Base-by-base conservation (phyloP, 2,888 invertebrate species). In the Campoletis raptor region DNA sequence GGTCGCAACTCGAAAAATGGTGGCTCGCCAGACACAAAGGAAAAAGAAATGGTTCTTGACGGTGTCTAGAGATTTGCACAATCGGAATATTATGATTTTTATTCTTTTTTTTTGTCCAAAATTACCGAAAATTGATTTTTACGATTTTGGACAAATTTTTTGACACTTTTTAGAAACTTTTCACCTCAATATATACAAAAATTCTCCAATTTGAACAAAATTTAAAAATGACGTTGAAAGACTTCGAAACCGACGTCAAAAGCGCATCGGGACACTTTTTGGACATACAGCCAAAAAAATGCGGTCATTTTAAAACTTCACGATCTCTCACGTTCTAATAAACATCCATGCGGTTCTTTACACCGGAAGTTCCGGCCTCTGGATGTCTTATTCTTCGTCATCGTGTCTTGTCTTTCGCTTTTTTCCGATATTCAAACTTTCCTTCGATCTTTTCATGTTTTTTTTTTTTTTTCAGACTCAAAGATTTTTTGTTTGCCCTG, bases 271-370 rank as follows among this genome's bases (percentile, higher is more conserved):
- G 15, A 45, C 15, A 45, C 45, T 57, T 57, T 21, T 57, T 24
- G 24, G 9, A 12, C 61, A 0, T 57, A 9, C 12, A 24, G 61
- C 61, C 24, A 21, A 61, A 61, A 61, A 61, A 24, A 2, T 61
- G 24, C 24, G 61, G 61, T 12, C 10, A 9, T 61, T 15, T 5
- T 15, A 2, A 1, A 61, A 61, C 24, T 61, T 30, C 52, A 52
- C 52, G 4, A 40, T 83, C 24, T 78, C 83, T 72, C 83, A 83
- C 78, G 72, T 78, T 83, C 72, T 64, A 72, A 30, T 64, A 78
- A 72, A 66, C 72, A 15, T 45, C 18, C n/a, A 18, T 7, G n/a
- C 48, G 7, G 48, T n/a, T 48, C 48, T n/a, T 48, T 48, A 6
- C 18, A 6, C 48, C 18, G 48, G n/a, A 48, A 18, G 18, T 48